Percentiles rank a stretch among this genome's conserved stretches.
These are phyloP conservation scores for Isurus oxyrinchus DNA, from an alignment of 2,113 vertebrate species.

Conservation along the genomic window DNA sequence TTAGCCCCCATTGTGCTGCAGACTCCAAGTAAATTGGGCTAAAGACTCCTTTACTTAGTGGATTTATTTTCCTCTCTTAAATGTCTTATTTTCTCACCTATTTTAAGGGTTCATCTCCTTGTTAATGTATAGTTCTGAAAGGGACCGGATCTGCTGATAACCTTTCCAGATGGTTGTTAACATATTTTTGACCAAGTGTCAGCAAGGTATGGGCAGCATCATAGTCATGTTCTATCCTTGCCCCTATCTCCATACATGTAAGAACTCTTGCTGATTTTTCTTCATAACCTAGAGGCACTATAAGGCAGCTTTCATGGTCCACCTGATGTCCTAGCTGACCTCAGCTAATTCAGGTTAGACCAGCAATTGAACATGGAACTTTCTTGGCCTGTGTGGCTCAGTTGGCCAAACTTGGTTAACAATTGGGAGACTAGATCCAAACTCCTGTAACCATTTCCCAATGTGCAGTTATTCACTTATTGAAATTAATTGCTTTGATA, in stretches of 20 bases:
- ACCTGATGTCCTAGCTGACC: not conserved
- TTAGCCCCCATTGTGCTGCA: not conserved
- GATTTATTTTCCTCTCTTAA: not conserved
- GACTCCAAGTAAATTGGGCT: not conserved
- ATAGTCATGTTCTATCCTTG: not conserved
- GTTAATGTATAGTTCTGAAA: not conserved
- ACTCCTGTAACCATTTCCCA: not conserved
- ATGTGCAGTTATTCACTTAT: not conserved
- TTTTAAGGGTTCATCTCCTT: not conserved
- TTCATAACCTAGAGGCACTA: not conserved
- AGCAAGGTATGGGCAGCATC: not conserved
- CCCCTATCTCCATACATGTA: too few species aligned
- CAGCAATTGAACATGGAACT: not conserved
- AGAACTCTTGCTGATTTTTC: not conserved
- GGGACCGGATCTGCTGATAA: not conserved
- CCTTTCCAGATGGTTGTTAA: not conserved
- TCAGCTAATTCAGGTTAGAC: not conserved
- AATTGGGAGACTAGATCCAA: not conserved
- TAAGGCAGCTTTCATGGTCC: too few species aligned
- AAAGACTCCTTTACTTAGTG: not conserved
- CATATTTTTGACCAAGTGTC: not conserved
- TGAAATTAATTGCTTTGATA: not conserved
- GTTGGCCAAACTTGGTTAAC: not conserved
- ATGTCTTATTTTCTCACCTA: not conserved
- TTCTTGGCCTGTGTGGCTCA: not conserved